These are phyloP conservation scores for Pantelozetes paolii DNA, from an alignment of 2,888 invertebrate species.

Conservation along the genomic window DNA sequence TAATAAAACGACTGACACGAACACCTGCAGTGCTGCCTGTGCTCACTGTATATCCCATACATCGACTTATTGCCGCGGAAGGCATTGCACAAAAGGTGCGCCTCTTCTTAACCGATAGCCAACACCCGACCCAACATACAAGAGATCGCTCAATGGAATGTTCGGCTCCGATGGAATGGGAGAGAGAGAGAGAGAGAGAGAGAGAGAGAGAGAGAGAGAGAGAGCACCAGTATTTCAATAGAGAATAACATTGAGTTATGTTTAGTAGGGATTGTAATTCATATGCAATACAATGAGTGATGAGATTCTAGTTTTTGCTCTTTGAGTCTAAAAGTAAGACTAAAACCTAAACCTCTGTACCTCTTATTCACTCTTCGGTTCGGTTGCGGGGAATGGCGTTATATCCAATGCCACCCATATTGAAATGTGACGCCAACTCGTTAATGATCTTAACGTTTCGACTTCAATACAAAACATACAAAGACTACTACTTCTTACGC, in stretches of 20 bases:
- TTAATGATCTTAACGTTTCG: constrained; percentile 26
- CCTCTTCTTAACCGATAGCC: constrained; percentile 10
- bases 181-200: too few relatives aligned
- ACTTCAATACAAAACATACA: neutral
- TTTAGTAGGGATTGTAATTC: neutral
- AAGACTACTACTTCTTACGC: constrained; percentile 16
- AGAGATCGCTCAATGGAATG: neutral
- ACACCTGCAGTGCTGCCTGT: constrained; percentile 28
- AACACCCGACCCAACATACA: constrained; percentile 19
- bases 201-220: neutral
- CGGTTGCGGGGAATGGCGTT: neutral
- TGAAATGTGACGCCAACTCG: constrained; percentile 17
- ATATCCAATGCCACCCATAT: constrained; percentile 29
- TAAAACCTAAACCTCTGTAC: neutral
- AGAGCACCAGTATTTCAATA: neutral
- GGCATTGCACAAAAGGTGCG: constrained; percentile 31
- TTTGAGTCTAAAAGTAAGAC: neutral
- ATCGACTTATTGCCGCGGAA: constrained; percentile 36
- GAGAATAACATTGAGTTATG: neutral
- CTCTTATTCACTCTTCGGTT: neutral
- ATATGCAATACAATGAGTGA: constrained; percentile 21
- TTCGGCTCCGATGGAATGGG: constrained; percentile 5
- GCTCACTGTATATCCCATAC: neutral
- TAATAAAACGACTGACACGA: constrained; percentile 33
- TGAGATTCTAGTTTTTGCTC: constrained; percentile 2